Evolutionary conservation across 1,140 invertebrate species (phyloP).

Genomic region (Campoletis sonorensis): DNA sequence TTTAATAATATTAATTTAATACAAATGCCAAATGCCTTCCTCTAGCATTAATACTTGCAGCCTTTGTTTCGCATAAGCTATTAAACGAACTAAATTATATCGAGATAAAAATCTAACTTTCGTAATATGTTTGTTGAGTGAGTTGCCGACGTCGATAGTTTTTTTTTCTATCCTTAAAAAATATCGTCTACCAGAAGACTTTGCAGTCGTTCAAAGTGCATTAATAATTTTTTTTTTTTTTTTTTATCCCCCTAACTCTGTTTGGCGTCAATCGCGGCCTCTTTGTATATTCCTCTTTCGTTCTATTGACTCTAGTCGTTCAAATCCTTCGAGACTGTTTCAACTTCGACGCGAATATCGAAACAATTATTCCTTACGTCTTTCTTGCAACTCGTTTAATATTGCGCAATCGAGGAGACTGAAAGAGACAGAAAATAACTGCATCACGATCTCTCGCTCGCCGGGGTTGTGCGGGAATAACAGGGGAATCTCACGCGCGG

Average conservation of each 20-base stretch:
- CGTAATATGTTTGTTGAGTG: constrained; percentile 4
- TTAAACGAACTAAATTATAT: too few species aligned
- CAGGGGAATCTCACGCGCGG: constrained; percentile 50
- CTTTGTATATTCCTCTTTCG: background rate
- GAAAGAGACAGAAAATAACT: background rate
- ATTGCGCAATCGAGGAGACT: constrained; percentile 47
- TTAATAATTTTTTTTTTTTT: too few species aligned
- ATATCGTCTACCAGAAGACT: background rate
- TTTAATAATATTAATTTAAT: too few species aligned
- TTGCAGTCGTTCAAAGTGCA: background rate
- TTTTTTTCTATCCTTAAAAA: background rate
- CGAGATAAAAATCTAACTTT: background rate
- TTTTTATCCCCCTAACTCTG: background rate
- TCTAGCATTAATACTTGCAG: too few species aligned
- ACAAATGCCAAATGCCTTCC: too few species aligned
- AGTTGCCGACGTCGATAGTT: background rate
- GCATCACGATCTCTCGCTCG: background rate
- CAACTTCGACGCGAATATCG: constrained; percentile 45
- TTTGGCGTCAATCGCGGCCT: background rate
- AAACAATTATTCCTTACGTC: constrained; percentile 54
- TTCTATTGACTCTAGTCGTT: background rate
- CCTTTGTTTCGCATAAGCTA: too few species aligned
- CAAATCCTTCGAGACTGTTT: constrained; percentile 19
- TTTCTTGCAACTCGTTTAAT: constrained; percentile 47
- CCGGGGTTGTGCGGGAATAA: constrained; percentile 1